Evolutionary conservation across 30 jellyfish, hydroid and myxozoan species (phyloP).

Genomic region (Aurelia sp.): DNA sequence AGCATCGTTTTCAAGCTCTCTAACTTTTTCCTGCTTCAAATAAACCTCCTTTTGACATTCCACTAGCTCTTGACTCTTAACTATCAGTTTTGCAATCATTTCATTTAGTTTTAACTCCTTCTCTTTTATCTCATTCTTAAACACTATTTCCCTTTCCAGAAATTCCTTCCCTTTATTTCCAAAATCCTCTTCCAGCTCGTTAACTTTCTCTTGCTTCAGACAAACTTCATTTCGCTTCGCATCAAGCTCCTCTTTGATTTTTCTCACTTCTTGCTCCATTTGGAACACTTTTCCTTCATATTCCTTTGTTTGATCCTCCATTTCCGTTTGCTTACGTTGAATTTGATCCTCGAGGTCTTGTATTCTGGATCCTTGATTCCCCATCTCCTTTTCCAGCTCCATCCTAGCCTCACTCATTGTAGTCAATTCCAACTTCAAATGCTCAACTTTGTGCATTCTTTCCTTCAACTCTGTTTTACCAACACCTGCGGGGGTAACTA

Average conservation of each 20-base stretch:
- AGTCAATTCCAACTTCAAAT: not conserved
- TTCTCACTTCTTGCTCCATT: too few relatives aligned
- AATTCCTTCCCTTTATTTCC: too few relatives aligned
- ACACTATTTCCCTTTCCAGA: constrained; percentile 5
- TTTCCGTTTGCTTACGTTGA: constrained; percentile 4
- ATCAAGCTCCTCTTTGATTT: not conserved
- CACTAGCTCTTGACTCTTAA: not conserved
- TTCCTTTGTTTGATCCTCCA: constrained; percentile 1
- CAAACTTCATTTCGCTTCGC: too few relatives aligned
- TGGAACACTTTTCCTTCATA: not conserved
- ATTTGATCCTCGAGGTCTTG: not conserved
- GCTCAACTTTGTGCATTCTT: not conserved
- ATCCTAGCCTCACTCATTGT: not conserved
- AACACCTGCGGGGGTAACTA: too few relatives aligned
- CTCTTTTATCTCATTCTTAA: constrained; percentile 33
- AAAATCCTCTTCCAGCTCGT: too few relatives aligned
- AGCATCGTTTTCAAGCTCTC: not conserved
- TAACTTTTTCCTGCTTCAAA: not conserved
- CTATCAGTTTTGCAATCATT: not conserved
- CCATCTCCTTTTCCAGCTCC: constrained; percentile 1
- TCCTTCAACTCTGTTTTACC: too few relatives aligned
- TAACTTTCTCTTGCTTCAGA: too few relatives aligned
- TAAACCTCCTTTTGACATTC: not conserved
- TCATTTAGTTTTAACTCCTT: too few relatives aligned
- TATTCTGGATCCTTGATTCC: not conserved